Evolutionary conservation across 2,888 invertebrate genomes (phyloP).

Genomic region (Drosophila nr. fundita): DNA sequence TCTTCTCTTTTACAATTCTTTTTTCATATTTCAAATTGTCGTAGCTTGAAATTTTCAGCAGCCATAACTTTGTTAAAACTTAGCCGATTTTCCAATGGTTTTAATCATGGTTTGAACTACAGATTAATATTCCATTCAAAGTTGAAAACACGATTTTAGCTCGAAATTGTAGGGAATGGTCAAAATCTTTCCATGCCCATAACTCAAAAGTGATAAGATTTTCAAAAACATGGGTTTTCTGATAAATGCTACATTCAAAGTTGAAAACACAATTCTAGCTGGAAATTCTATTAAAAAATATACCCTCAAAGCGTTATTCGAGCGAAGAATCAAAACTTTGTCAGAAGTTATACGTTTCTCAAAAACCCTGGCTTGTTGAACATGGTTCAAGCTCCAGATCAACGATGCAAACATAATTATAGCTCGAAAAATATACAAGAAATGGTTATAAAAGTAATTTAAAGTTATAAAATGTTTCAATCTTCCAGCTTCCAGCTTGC

Average conservation of each 20-base stretch:
- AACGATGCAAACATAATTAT: background rate
- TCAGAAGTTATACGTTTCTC: background rate
- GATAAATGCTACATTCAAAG: too few species aligned
- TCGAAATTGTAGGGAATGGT: background rate
- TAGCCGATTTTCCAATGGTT: background rate
- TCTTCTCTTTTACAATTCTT: background rate
- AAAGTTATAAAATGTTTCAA: background rate
- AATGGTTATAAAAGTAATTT: too few species aligned
- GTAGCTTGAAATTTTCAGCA: too few species aligned
- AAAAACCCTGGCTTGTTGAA: accelerated
- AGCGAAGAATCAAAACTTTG: accelerated
- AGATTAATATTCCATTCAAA: background rate
- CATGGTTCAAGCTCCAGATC: background rate
- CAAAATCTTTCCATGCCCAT: too few species aligned
- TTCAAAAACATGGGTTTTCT: too few species aligned
- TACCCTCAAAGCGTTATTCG: too few species aligned
- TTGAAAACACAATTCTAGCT: too few species aligned
- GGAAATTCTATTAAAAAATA: too few species aligned
- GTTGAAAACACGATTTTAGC: background rate
- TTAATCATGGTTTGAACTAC: background rate
- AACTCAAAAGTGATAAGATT: too few species aligned
- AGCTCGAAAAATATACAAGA: background rate
- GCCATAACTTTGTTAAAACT: background rate
- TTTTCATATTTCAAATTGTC: too few species aligned
- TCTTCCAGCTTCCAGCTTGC: background rate